Evolutionary conservation across 2,113 vertebrate genomes (phyloP), one percentile per base, ranked within the genome.

Genomic region (Pangasianodon gigas): DNA sequence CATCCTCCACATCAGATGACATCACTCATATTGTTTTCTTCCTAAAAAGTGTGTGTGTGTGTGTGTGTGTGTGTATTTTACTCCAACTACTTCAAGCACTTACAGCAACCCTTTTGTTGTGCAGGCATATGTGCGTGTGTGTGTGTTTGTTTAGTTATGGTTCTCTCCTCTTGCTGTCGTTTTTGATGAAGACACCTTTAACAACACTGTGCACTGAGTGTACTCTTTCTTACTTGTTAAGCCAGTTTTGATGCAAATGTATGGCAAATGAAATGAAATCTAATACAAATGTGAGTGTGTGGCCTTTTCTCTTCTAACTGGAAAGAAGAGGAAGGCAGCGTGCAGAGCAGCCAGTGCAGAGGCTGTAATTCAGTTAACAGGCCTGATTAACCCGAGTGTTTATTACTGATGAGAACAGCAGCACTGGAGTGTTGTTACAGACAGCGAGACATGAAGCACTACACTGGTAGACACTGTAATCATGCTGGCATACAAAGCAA

Each of bases 321-420:
- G 51, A 81, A 82, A 56, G 80, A 82, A 56, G 80, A 82, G 19
- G 37, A 54, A 54, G 80, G 80, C 80, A 32, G 26, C 51, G 2
- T 37, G 51, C 51, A 54, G 80, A 54, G 51, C 80, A 82, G 80
- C 80, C 51, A 54, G 51, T 19, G 80, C 80, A 82, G 80, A 82
- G 80, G 80, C 80, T 82, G 51, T 82, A 82, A 82, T 82, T 82
- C 80, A 37, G 51, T 54, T 82, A 82, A 82, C 80, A 82, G 80
- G 29, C 80, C 80, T 82, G 80, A 82, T 82, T 82, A 82, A 82
- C 51, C 48, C 51, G 16, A 54, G 80, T 32, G 51, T 82, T 82
- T 82, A 82, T 82, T 82, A 82, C 51, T 82, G 51, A 82, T 10
- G 80, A 82, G 80, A 82, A 56, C 16, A 32, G 79, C 51, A 82